Percentiles rank a stretch among this genome's conserved stretches.
Conservation (phyloP, 2,113 vertebrate genomes). For the Notothenia rossii region DNA sequence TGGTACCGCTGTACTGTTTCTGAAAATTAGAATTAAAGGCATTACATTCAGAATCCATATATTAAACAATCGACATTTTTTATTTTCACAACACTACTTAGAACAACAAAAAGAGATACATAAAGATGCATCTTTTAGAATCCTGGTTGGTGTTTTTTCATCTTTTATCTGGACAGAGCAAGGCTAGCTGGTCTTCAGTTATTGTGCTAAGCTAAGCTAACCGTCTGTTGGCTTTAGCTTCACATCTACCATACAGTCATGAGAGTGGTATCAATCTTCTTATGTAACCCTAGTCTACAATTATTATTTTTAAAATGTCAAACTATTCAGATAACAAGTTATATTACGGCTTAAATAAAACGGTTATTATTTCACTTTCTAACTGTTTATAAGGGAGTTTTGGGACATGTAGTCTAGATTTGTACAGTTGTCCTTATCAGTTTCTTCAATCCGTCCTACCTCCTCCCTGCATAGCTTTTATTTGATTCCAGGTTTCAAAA, state of each 20-base stretch:
- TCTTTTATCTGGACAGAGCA: not conserved
- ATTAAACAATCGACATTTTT: too few species aligned
- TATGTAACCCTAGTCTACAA: not conserved
- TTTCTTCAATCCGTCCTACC: not conserved
- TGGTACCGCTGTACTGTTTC: too few species aligned
- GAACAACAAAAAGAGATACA: not conserved
- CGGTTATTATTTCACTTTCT: not conserved
- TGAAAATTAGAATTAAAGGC: too few species aligned
- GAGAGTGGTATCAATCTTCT: not conserved
- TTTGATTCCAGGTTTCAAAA: not conserved
- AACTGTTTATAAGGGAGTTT: too few species aligned
- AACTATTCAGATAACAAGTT: not conserved
- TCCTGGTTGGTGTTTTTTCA: not conserved
- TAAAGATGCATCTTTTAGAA: not conserved
- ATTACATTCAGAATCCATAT: too few species aligned
- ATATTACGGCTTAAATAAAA: too few species aligned
- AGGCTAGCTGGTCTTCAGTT: not conserved
- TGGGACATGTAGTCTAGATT: not conserved
- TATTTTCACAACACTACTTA: too few species aligned
- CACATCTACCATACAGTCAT: not conserved
- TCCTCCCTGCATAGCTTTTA: not conserved
- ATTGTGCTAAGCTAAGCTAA: constrained; percentile 4
- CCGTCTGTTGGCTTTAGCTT: not conserved
- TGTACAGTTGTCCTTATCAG: not conserved
- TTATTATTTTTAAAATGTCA: not conserved